phyloP scores from a whole-genome alignment of 2,113 vertebrate species.

The Sclerurus mexicanus region DNA sequence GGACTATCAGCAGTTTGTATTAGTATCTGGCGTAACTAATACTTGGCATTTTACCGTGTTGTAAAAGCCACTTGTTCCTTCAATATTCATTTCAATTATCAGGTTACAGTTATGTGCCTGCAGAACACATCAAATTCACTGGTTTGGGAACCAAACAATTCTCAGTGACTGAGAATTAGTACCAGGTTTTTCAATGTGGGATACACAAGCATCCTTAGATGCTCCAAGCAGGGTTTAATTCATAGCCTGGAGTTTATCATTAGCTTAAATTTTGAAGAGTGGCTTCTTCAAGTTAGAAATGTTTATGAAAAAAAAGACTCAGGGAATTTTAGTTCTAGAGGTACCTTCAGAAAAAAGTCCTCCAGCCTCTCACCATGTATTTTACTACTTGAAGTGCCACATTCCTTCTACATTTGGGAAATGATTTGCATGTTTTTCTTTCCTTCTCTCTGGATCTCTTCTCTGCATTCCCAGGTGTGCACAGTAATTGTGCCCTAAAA shows the following conservation, averaged over 20 bases:
- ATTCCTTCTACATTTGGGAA: neutral
- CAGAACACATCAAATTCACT: neutral
- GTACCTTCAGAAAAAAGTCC: neutral
- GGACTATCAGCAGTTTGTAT: neutral
- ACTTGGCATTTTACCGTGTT: neutral
- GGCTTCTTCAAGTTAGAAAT: neutral
- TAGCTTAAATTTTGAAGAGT: neutral
- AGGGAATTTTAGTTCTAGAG: neutral
- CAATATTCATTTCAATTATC: neutral
- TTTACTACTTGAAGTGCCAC: neutral
- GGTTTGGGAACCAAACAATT: neutral
- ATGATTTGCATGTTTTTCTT: neutral
- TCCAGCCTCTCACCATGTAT: neutral
- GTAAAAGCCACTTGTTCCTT: conserved; percentile 11
- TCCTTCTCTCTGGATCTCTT: neutral
- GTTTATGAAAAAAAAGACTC: neutral
- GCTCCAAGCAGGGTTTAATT: neutral
- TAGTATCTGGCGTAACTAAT: neutral
- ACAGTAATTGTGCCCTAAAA: neutral
- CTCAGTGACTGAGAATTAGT: neutral
- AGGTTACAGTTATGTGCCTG: neutral
- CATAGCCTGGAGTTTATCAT: neutral
- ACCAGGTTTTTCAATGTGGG: neutral
- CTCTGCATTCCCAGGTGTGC: neutral
- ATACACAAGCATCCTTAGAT: neutral